Base-by-base conservation (phyloP, 1,140 invertebrate species). In the Charaxes varanes region DNA sequence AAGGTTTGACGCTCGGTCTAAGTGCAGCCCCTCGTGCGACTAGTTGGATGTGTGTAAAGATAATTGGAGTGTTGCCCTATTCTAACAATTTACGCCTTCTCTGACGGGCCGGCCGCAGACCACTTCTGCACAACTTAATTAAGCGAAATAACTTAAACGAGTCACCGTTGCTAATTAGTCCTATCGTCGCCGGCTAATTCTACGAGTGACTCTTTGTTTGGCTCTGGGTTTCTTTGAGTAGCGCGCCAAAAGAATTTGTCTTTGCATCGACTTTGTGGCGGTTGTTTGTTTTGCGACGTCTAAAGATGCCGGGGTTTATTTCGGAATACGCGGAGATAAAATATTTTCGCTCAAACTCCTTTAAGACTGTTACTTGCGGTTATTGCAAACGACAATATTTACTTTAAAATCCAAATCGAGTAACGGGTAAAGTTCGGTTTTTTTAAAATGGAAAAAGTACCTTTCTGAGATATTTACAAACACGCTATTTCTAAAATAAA, bases 101-200 rank as follows among this genome's bases (percentile, higher is more conserved):
- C 49, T 63, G 53, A 49, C 71, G 58, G 73, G 62, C 70, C 77
- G 64, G 68, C 62, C 65, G 61, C 68, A 80, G 73, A 77, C 73
- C 78, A 82, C 78, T 82, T 76, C 61, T 76, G 72, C 58, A 56
- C 70, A 52, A 82, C 74, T 82, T 82, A 82, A 82, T 82, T 82
- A 82, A 79, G 78, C 74, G 62, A 78, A 80, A 82, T 79, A 80
- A 82, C 63, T 79, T 76, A 82, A 81, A 68, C 68, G 72, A 77
- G 70, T 67, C 65, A 77, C 69, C 69, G 76, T 71, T 64, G 56
- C 76, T 82, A 82, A 82, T 82, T 82, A 80, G 76, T 53, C 61
- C 66, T 68, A 80, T 80, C 64, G 71, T 79, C 64, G 71, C 57
- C 52, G 65, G 78, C 72, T 82, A 82, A 82, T 79, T 78, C 71